Conservation (phyloP, 2,113 vertebrate genomes). For the Vulpes ferrilata region DNA sequence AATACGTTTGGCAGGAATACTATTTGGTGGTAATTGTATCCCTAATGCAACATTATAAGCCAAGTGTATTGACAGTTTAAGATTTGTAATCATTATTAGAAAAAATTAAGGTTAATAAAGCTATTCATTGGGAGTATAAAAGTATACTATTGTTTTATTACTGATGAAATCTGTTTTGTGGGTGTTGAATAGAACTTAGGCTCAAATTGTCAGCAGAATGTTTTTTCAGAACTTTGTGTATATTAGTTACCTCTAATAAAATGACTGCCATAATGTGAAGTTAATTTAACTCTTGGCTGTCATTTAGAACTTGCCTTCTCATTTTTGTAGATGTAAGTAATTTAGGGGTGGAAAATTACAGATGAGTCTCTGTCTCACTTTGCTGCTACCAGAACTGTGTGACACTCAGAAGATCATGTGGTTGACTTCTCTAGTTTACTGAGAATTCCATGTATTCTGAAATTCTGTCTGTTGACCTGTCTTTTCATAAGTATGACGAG, state of each 20-base stretch:
- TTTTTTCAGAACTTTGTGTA: background rate
- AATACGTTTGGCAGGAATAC: background rate
- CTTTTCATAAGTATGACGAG: background rate
- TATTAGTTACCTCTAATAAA: background rate
- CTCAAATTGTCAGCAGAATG: background rate
- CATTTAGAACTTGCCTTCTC: background rate
- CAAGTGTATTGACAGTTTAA: background rate
- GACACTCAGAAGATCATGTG: background rate
- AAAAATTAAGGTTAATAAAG: conserved; percentile 24
- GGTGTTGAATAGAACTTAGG: background rate
- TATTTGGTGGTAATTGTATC: background rate
- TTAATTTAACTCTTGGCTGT: background rate
- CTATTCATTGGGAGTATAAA: conserved; percentile 18
- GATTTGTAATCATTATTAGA: conserved; percentile 25
- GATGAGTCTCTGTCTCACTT: background rate
- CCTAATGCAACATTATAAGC: conserved; percentile 6
- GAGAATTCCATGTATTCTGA: background rate
- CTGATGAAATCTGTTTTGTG: conserved; percentile 47
- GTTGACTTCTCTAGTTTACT: background rate
- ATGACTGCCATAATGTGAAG: background rate
- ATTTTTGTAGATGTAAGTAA: background rate
- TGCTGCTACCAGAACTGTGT: background rate
- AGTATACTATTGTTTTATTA: background rate
- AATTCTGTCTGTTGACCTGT: background rate
- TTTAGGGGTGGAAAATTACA: background rate